Conservation (phyloP, 2,888 invertebrate species). For the Limnephilus lunatus region DNA sequence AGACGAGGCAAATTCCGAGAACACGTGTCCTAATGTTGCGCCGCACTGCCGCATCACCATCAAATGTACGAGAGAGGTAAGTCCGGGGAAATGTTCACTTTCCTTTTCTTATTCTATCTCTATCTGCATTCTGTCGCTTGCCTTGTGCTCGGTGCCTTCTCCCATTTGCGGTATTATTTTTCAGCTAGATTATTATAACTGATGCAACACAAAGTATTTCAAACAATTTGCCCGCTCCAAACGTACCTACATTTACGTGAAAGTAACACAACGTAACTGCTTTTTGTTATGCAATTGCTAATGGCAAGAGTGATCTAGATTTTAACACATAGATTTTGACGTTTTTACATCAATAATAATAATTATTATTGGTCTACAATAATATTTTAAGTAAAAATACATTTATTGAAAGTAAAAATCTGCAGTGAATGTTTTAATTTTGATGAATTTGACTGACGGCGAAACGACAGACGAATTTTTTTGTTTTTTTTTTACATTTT, state of each 20-base stretch:
- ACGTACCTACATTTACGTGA: not conserved
- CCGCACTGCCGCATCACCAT: slow-evolving; percentile 95
- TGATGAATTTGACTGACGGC: too few relatives aligned
- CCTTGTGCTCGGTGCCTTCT: not conserved
- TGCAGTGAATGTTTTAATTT: not conserved
- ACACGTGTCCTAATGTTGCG: slow-evolving; percentile 75
- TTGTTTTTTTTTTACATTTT: too few relatives aligned
- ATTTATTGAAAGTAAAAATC: not conserved
- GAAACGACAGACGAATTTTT: too few relatives aligned
- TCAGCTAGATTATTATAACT: not conserved
- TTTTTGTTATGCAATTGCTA: slow-evolving; percentile 7
- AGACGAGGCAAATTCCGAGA: slow-evolving; percentile 71
- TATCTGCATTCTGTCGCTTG: not conserved
- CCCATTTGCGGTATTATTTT: not conserved
- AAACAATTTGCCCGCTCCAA: not conserved
- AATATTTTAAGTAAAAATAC: not conserved
- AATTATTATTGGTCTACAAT: not conserved
- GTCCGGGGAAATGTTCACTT: slow-evolving; percentile 67
- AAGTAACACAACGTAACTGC: not conserved
- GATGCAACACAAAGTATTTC: not conserved
- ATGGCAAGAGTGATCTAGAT: not conserved
- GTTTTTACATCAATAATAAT: not conserved
- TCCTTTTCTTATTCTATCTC: slow-evolving; percentile 2
- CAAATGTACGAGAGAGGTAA: slow-evolving; percentile 93
- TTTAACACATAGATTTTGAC: not conserved